A percentile compares a stretch with the other conserved stretches of the same genome.
phyloP scores from a whole-genome alignment of 2,888 invertebrate genomes.

The Rhingia campestris region DNA sequence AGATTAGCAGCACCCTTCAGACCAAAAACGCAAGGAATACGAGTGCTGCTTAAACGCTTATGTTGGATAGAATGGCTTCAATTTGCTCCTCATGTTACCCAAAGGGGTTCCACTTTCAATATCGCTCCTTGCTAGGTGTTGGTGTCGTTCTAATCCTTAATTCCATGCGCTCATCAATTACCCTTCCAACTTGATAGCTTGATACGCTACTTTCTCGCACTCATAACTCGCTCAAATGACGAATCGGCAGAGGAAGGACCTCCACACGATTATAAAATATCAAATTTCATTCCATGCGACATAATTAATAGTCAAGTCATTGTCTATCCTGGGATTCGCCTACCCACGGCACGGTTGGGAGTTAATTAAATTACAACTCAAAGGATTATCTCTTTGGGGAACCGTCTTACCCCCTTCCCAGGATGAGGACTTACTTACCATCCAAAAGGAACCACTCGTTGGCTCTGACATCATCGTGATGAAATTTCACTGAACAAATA shows the following conservation, averaged over 20 bases:
- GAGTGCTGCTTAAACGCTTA: background rate
- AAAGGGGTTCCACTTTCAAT: background rate
- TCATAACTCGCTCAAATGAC: slow-evolving; percentile 27
- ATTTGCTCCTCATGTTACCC: background rate
- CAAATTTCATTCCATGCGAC: slow-evolving; percentile 54
- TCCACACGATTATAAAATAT: slow-evolving; percentile 30
- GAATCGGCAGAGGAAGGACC: slow-evolving; percentile 11
- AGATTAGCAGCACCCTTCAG: too few species aligned
- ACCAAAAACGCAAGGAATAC: too few species aligned
- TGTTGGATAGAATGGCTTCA: background rate
- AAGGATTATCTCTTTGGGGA: slow-evolving; percentile 14
- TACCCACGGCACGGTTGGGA: background rate
- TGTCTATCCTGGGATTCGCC: slow-evolving; percentile 5
- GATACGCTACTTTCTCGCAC: background rate
- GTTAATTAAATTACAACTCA: slow-evolving; percentile 49
- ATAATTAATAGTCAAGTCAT: slow-evolving; percentile 51
- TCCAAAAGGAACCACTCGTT: background rate
- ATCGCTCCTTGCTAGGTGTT: slow-evolving; percentile 19
- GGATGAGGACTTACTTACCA: background rate
- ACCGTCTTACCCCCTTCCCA: background rate
- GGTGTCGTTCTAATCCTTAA: slow-evolving; percentile 29
- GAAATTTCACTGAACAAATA: slow-evolving; percentile 19
- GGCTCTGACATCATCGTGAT: background rate
- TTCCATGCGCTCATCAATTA: slow-evolving; percentile 30
- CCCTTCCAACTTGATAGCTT: slow-evolving; percentile 12